Conservation (phyloP, 2,797 vertebrate species). For the Onychomys leucogaster region DNA sequence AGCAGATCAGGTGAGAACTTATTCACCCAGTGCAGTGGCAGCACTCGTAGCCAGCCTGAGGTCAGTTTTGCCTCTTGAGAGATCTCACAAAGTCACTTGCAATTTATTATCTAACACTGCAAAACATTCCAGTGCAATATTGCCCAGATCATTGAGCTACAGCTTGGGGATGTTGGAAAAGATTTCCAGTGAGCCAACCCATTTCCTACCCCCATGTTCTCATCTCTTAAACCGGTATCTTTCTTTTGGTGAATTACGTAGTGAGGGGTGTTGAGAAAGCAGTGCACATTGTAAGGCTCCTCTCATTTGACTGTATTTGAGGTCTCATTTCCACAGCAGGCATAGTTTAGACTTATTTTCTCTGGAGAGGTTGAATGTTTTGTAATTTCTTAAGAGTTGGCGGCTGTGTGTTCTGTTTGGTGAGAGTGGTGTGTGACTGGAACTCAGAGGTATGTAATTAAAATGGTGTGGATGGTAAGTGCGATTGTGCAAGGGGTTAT, state of each 20-base stretch:
- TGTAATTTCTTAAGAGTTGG: conserved; percentile 52
- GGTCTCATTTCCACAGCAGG: not conserved
- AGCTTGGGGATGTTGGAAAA: not conserved
- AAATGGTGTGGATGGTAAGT: not conserved
- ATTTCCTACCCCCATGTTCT: not conserved
- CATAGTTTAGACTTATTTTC: conserved; percentile 35
- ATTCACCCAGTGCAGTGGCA: conserved; percentile 62
- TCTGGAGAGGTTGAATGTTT: conserved; percentile 2
- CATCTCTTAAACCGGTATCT: not conserved
- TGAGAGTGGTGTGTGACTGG: not conserved
- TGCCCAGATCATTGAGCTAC: conserved; percentile 55
- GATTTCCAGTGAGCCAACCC: rapidly evolving
- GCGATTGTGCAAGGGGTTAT: not conserved
- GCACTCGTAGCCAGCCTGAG: conserved; percentile 67
- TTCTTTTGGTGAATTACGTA: conserved; percentile 4
- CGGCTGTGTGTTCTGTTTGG: not conserved
- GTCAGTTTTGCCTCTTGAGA: conserved; percentile 78
- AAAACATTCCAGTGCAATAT: conserved; percentile 61
- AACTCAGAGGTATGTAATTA: not conserved
- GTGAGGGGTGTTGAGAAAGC: not conserved
- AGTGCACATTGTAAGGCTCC: not conserved
- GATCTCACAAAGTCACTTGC: conserved; percentile 76
- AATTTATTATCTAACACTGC: conserved; percentile 78
- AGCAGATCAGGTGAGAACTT: conserved; percentile 79
- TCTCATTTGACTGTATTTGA: not conserved